Conservation (phyloP, 2,888 invertebrate genomes). For the Vannuccia rotundouncinata region DNA sequence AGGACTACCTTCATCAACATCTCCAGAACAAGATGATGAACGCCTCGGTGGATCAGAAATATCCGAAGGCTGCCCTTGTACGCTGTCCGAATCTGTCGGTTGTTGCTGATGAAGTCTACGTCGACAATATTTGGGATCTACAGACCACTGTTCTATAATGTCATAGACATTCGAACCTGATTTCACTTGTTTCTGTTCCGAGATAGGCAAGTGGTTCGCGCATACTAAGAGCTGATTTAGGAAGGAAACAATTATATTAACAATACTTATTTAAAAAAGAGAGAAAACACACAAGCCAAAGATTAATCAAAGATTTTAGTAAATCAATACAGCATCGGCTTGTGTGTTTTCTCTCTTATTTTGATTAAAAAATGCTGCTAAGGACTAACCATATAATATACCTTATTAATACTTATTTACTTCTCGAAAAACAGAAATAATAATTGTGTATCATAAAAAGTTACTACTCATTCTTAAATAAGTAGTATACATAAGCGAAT, state of each 20-base stretch:
- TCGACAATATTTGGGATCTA: conserved; percentile 31
- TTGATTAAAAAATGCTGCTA: no score
- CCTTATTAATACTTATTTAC: no score
- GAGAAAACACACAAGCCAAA: no score
- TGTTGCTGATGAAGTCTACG: background rate
- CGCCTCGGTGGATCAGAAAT: background rate
- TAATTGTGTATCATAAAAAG: no score
- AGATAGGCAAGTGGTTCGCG: conserved; percentile 14
- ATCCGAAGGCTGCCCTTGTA: background rate
- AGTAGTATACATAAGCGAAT: background rate
- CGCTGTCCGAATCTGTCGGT: background rate
- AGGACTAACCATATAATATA: no score
- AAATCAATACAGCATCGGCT: no score
- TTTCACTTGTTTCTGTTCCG: conserved; percentile 29
- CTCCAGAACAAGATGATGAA: background rate
- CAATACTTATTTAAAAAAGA: no score
- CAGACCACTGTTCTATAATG: conserved; percentile 33
- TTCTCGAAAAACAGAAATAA: no score
- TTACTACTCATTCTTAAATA: background rate
- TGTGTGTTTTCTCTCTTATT: no score
- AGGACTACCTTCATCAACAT: background rate
- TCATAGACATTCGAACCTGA: conserved; percentile 25
- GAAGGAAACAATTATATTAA: no score
- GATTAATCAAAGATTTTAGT: no score
- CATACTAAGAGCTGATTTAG: conserved; percentile 5